Evolutionary conservation across 2,797 vertebrate genomes (phyloP).

Genomic region (Takifugu rubripes): DNA sequence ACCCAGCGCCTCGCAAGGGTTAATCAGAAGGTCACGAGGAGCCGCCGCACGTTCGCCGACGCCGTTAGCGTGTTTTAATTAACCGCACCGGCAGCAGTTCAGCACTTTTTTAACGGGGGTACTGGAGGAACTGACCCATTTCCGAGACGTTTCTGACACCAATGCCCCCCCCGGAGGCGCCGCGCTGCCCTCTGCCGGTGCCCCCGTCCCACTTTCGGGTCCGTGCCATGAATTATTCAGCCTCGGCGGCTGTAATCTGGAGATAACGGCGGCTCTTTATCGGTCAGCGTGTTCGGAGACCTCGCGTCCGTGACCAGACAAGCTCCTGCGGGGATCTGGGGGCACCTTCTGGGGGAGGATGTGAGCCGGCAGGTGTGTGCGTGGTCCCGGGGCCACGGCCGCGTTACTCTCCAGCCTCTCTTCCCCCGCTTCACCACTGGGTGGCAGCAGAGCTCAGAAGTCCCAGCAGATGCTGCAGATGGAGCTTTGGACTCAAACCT

Average conservation of each 20-base stretch:
- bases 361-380: constrained; percentile 18
- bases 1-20: neutral
- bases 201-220: constrained; percentile 29
- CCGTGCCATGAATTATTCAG: constrained; percentile 68
- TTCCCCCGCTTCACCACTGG: constrained; percentile 56
- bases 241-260: constrained; percentile 56
- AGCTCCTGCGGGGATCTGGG: constrained; percentile 45
- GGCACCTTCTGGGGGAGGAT: constrained; percentile 52
- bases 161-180: constrained; percentile 7
- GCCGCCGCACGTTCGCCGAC: constrained; percentile 2
- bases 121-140: no score
- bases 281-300: constrained; percentile 51
- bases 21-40: constrained; percentile 21
- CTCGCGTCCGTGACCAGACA: constrained; percentile 40
- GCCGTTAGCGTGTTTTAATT: constrained; percentile 35
- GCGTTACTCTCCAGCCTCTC: no score
- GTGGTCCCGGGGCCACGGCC: neutral
- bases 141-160: neutral
- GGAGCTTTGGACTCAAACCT: no score
- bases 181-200: constrained; percentile 34
- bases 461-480: neutral
- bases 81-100: constrained; percentile 27
- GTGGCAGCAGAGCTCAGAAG: constrained; percentile 63
- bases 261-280: constrained; percentile 64
- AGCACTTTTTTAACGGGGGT: constrained; percentile 29